Evolutionary conservation across 2,797 vertebrate species (phyloP).

Genomic region (Clarias fuscus): DNA sequence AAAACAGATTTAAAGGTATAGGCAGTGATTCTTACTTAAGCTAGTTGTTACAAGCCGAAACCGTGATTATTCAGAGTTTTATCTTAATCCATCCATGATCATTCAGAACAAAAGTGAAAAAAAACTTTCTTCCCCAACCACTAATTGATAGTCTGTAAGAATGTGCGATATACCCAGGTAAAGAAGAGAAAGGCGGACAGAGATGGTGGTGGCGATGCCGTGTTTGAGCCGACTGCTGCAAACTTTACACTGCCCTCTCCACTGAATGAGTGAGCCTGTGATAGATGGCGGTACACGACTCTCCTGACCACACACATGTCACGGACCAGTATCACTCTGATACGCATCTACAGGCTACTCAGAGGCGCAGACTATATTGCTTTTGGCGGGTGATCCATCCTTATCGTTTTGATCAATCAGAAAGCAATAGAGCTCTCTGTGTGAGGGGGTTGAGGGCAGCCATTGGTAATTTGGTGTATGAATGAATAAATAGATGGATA

Average conservation of each 20-base stretch:
- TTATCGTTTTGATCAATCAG: conserved; percentile 59
- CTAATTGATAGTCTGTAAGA: neutral
- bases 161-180: conserved; percentile 11
- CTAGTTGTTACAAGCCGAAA: too few relatives aligned
- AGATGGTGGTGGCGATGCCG: neutral
- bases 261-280: neutral
- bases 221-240: conserved; percentile 4
- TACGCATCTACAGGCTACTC: conserved; percentile 40
- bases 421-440: conserved; percentile 54
- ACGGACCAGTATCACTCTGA: conserved; percentile 35
- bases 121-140: neutral
- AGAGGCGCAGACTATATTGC: conserved; percentile 48
- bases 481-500: conserved; percentile 77
- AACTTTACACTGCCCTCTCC: conserved; percentile 16
- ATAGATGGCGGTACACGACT: conserved; percentile 40
- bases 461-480: conserved; percentile 71
- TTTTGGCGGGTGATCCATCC: conserved; percentile 54
- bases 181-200: conserved; percentile 17
- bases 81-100: neutral
- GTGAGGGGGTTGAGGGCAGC: conserved; percentile 43
- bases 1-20: neutral
- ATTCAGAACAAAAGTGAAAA: neutral
- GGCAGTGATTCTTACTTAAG: neutral
- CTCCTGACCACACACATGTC: conserved; percentile 33
- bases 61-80: neutral